Base-by-base conservation (phyloP, 37 sponge, comb jelly and placozoan genomes). In the Spongilla lacustris region DNA sequence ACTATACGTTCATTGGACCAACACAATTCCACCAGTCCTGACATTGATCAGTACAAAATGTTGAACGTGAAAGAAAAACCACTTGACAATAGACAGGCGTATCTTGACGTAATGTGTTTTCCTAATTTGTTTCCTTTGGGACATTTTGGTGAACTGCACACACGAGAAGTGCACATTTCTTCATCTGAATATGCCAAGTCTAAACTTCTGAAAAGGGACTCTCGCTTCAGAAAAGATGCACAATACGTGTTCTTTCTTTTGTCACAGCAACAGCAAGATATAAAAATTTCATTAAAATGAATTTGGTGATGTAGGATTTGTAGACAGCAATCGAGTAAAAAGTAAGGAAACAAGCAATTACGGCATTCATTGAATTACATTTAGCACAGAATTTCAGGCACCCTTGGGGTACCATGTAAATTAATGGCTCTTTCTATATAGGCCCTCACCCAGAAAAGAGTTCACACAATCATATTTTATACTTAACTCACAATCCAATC, bases 41-140 rank as follows among this genome's bases (percentile, higher is more conserved):
- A 91, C 46, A 83, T 86, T 38, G 86, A 86, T 10, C 91, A 91
- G 73, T 91, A 86, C 71, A 86, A 91, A 73, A 32, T 75, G 33
- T 22, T 85, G 12, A 76, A 69, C 26, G 79, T 84, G 25, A 23
- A 41, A 50, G 86, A 90, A 77, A 34, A 79, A 38, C 68, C 80
- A 13, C 38, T 89, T 22, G 73, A 89, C 79, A 83, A 68, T 73
- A 35, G 84, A 3, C 90, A 79, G 38, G 36, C 83, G 30, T 41
- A 75, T 32, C 68, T 88, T 28, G 83, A 88, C 72, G 76, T 88
- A 4, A 88, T 88, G 88, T 88, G 88, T 68, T 91, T 91, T 83
- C 92, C 87, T 22, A 30, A 25, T 14, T 74, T 86, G 28, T 91
- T 86, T 69, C 87, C 87, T 67, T 71, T n/a, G 23, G 90, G 81